Base-by-base conservation (phyloP, 92 coral and sea anemone species). In the Meandrina meandrites region DNA sequence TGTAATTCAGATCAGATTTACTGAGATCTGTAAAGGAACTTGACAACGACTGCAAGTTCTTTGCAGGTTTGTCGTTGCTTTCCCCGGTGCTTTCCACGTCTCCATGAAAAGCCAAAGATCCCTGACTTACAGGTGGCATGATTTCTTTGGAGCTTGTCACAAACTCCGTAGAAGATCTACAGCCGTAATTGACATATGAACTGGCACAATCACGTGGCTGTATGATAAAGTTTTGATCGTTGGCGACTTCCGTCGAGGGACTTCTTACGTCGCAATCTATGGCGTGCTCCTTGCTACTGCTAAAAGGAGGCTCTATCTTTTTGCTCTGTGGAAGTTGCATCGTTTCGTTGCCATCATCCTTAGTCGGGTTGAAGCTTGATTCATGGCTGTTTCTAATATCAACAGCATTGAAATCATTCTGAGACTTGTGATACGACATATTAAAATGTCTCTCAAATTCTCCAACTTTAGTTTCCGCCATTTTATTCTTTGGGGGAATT, bases 211-310 rank as follows among this genome's bases (percentile, higher is more conserved):
- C 76, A 76, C 62, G 56, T 85, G 88, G 8, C 67, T 47, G 81
- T 42, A 47, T 30, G 13, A 45, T 14, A 8, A 54, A 57, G 37
- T 42, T 83, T 34, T 36, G 51, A 32, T 32, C 51, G 3, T 7
- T 17, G 37, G 70, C 19, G 66, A 30, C 27, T 21, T 85, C 88
- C 74, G 10, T 85, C n/a, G 64, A 34, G 36, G 82, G 82, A 85
- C 88, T 76, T 64, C 35, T 48, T 48, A 76, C 5, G 32, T 47
- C 75, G 5, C 58, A 67, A 51, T 85, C 88, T 40, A 85, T 37
- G 22, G 88, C 88, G 34, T 76, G 88, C 30, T 85, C 88, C 28
- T 78, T 85, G 47, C 68, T 32, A n/a, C 35, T 24, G 22, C 14
- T 14, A 40, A 31, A 16, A 31, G 27, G 8, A 42, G 24, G 31